These are phyloP conservation scores for Marasmarcha lunaedactyla DNA, from an alignment of 2,888 invertebrate species.

Conservation along the genomic window DNA sequence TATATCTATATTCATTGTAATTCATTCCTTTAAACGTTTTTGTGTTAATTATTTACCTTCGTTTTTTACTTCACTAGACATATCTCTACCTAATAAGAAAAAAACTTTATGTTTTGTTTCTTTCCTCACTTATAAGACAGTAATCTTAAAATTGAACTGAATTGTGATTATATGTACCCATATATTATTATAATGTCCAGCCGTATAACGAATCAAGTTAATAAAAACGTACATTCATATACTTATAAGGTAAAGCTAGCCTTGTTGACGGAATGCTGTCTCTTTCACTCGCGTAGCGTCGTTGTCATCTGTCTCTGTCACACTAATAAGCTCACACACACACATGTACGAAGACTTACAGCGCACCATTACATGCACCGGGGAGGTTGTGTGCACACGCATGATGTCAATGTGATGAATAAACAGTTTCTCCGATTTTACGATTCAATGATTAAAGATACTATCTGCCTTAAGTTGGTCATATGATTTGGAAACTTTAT, in stretches of 20 bases:
- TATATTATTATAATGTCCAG: conserved; percentile 59
- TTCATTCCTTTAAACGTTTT: not conserved
- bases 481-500: conserved; percentile 38
- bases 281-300: conserved; percentile 37
- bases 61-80: not conserved
- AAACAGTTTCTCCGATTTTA: conserved; percentile 67
- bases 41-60: not conserved
- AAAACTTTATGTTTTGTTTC: not conserved
- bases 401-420: conserved; percentile 58
- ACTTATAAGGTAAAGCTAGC: conserved; percentile 62
- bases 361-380: conserved; percentile 25
- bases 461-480: conserved; percentile 59
- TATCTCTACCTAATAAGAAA: conserved; percentile 9
- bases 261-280: conserved; percentile 50
- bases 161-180: conserved; percentile 45
- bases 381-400: conserved; percentile 23
- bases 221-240: conserved; percentile 65
- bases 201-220: conserved; percentile 61
- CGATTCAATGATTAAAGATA: conserved; percentile 61
- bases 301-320: conserved; percentile 40
- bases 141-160: conserved; percentile 36
- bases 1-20: not conserved
- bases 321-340: conserved; percentile 55
- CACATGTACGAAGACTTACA: conserved; percentile 13
- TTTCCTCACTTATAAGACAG: conserved; percentile 16